Conservation (phyloP, 1,140 invertebrate species). For the Hermatobates lingyangjiaoensis region DNA sequence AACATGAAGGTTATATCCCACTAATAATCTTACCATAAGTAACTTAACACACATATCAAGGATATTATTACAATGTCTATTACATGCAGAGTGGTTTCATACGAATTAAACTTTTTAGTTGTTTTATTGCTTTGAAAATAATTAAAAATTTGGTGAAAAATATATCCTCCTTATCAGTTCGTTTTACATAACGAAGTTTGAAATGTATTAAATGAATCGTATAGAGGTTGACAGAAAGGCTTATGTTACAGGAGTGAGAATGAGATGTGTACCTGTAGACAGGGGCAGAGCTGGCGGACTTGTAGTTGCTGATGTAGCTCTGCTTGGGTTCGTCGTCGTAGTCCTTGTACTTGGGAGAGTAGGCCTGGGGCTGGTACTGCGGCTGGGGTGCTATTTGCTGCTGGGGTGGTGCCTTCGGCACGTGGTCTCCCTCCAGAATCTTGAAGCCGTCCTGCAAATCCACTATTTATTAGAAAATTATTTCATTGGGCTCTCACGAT, state of each 20-base stretch:
- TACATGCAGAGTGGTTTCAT: neutral
- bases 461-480: neutral
- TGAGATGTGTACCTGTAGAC: too few relatives aligned
- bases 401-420: slow-evolving; percentile 16
- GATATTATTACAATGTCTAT: too few relatives aligned
- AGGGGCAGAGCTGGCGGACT: neutral
- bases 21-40: too few relatives aligned
- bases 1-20: too few relatives aligned
- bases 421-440: slow-evolving; percentile 23
- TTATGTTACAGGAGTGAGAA: too few relatives aligned
- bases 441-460: slow-evolving; percentile 24
- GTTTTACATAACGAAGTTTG: too few relatives aligned
- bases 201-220: too few relatives aligned
- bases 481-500: neutral
- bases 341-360: neutral
- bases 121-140: neutral
- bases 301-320: neutral
- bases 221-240: too few relatives aligned
- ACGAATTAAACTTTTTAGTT: neutral
- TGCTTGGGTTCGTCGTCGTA: neutral
- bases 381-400: slow-evolving; percentile 4
- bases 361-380: neutral
- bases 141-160: too few relatives aligned
- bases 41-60: too few relatives aligned
- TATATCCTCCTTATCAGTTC: too few relatives aligned